Evolutionary conservation across 2,888 invertebrate genomes (phyloP), one percentile per base, ranked within the genome.

Genomic region (Leptinotarsa peninsularis): DNA sequence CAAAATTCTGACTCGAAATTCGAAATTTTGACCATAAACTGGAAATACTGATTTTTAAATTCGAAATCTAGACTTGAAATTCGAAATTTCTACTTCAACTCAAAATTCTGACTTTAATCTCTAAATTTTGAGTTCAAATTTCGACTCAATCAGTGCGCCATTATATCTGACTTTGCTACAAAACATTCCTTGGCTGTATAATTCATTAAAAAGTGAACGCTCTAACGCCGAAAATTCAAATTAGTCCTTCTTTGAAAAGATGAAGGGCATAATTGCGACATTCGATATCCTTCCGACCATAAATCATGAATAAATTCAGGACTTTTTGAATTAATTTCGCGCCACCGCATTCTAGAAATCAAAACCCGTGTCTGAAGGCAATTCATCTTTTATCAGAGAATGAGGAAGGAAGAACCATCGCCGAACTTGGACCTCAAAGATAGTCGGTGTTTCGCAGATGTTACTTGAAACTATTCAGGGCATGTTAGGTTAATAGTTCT

Each of bases 301-400:
- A 78, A 79, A 80, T 80, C 80, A 78, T 21, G 56, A 70, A 76
- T 72, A 69, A 66, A 78, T 75, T 63, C 76, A 13, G 52, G 60
- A 56, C 72, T 74, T 74, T 71, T 72, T 74, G 76, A 68, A 75
- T 78, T 74, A 82, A 82, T 82, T 82, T 82, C 70, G 82, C 80
- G 82, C 79, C 74, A 79, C 72, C 71, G 75, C 79, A 82, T 82
- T 81, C 80, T 78, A 58, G 78, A 76, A 74, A 72, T 60, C 73
- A 77, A 74, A 76, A 78, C 74, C 78, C 79, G 79, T 78, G 74
- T 79, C 81, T 75, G 27, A 58, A 66, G 49, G 43, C 76, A 54
- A 74, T 78, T 77, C 74, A 80, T 80, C 78, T 73, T 67, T 66
- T 52, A 63, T 50, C 66, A 68, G 72, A 54, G 72, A 75, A 72